Percentiles rank a stretch among this genome's conserved stretches.
Evolutionary conservation across 2,113 vertebrate genomes (phyloP).

Genomic region (Salvator merianae): DNA sequence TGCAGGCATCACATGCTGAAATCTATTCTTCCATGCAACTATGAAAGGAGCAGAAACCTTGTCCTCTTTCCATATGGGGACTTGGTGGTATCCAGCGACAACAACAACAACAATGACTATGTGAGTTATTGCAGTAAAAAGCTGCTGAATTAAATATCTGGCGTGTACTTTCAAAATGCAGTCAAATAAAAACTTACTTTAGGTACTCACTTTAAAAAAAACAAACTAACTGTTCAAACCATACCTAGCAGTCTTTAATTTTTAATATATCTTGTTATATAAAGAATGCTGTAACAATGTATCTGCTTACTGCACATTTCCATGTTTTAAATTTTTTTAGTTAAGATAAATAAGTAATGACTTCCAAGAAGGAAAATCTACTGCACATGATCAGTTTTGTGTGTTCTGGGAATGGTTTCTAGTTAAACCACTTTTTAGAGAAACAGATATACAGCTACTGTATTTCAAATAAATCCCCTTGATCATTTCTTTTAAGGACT

Average conservation of each 20-base stretch:
- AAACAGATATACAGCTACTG: background rate
- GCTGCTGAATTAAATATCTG: constrained; percentile 1
- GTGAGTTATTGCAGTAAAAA: background rate
- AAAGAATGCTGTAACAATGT: constrained; percentile 36
- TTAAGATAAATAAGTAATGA: constrained; percentile 41
- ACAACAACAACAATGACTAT: too few relatives aligned
- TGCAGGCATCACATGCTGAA: too few relatives aligned
- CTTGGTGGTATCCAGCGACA: too few relatives aligned
- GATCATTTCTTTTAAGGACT: background rate
- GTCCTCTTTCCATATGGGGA: too few relatives aligned
- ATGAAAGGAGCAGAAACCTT: background rate
- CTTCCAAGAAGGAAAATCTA: constrained; percentile 27
- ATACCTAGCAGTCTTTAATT: constrained; percentile 33
- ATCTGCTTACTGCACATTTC: constrained; percentile 39
- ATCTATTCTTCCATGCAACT: too few relatives aligned
- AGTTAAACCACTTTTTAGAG: constrained; percentile 1
- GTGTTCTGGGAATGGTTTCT: constrained; percentile 31
- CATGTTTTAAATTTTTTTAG: constrained; percentile 33
- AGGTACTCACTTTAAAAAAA: background rate
- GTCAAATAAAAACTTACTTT: constrained; percentile 23
- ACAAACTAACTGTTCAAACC: constrained; percentile 34
- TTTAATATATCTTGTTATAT: constrained; percentile 36
- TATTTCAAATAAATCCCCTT: background rate
- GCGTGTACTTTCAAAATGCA: background rate
- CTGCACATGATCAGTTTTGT: constrained; percentile 7